Evolutionary conservation across 2,113 vertebrate genomes (phyloP), one percentile per base, ranked within the genome.

Genomic region (Chaetops frenatus): DNA sequence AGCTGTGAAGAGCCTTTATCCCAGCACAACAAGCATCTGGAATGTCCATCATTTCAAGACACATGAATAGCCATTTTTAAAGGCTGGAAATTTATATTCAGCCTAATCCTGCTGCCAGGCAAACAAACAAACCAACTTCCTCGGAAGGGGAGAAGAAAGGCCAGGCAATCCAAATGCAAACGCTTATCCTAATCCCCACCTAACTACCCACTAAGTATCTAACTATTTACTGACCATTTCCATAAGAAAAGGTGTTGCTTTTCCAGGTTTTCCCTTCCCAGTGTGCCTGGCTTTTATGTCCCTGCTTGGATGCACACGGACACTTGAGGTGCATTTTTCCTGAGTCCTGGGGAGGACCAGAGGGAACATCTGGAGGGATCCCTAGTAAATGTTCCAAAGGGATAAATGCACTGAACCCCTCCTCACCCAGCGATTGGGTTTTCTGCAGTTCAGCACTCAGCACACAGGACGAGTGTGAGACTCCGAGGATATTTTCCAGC

Each of bases 351-450:
- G 42, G 31, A 64, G 7, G 3, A 23, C 4, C 44, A 38, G 50
- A 50, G 29, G 50, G 58, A 57, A 28, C 1, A 9, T 12, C 24
- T 12, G 77, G 25, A 58, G 44, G 1, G 45, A 48, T 23, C 23
- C 7, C 9, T 7, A 81, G 38, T 9, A 12, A 76, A 50, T 3
- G 71, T 4, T 17, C 27, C 15, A 51, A 80, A 65, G 42, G 33
- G 40, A 70, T 44, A 29, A 78, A 51, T 3, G n/a, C 3, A 12
- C 19, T 7, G 60, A 60, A 29, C 35, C 48, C 25, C 97, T 54
- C 62, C 98, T 98, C 97, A 99, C 98, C 83, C 81, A 98, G 97
- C 40, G 93, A 92, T 94, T 85, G 97, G 47, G 97, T 97, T 97
- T 97, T 98, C 94, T 93, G 82, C 62, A 98, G 66, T 80, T 99